Evolutionary conservation across 23 tunicate species (phyloP), one percentile per base, ranked within the genome.

Genomic region (Halocynthia aurantium): DNA sequence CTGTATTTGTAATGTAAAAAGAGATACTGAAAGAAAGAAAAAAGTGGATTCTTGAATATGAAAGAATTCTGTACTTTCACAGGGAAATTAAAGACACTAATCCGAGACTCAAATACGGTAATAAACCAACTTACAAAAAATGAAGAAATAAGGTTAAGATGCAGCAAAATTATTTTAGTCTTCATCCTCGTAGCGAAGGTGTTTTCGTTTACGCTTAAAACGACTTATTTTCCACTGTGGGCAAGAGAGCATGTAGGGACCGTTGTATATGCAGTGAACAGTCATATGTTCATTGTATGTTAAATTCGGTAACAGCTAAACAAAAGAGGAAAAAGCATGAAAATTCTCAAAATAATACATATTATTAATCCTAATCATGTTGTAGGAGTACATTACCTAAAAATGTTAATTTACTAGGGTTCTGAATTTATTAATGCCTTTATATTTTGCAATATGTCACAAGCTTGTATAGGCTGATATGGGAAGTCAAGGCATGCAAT

Each of bases 201-300:
- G 57, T 22, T 67, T 71, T 55, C 96, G 5, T 51, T 62, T 76
- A 18, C 89, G 61, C 8, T 83, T 76, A 69, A 89, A 89, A 6
- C 88, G 71, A 52, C 76, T 50, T 8, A 89, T 12, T 57, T 84
- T 89, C 89, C 96, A 89, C 18, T 69, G 57, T 22, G 58, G 55
- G 40, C 74, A 74, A 22, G 78, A 73, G 83, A 84, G 68, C 85
- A 81, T 84, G 61, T 75, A 51, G 8, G 85, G 89, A n/a, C 96
- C 96, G 76, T 89, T 89, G 83, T 84, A 71, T 7, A 89, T 76
- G 63, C 85, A 80, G 78, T 89, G 96, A 5, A 89, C 85, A 65
- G 83, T 84, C 96, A 89, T 89, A 61, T 89, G 85, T 7, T 56
- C 61, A 76, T 84, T 84, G 80, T 89, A 89, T 10, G 96, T 89